A percentile compares a stretch with the other conserved stretches of the same genome.
phyloP scores from a whole-genome alignment of 37 sponge, comb jelly and placozoan species.

The Eunapius fragilis region DNA sequence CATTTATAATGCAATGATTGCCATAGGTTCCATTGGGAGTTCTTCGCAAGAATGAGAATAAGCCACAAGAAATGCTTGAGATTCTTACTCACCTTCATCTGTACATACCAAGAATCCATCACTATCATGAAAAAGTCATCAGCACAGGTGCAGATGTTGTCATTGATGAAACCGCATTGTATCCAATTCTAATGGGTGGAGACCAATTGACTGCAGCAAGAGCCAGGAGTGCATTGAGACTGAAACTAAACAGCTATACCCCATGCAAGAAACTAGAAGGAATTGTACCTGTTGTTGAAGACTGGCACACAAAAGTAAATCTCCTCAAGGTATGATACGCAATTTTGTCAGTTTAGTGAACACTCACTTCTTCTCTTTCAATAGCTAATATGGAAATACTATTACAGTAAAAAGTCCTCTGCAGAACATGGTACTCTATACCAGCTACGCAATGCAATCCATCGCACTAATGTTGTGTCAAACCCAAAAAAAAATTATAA shows the following conservation, averaged over 20 bases:
- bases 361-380: neutral
- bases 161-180: neutral
- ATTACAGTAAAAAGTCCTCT: neutral
- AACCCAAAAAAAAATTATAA: neutral
- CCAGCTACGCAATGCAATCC: neutral
- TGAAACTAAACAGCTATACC: neutral
- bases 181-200: neutral
- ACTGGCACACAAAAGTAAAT: slow-evolving; percentile 25
- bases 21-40: slow-evolving; percentile 14
- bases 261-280: neutral
- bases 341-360: too few relatives aligned
- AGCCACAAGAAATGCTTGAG: neutral
- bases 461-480: slow-evolving; percentile 10
- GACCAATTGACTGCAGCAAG: slow-evolving; percentile 32
- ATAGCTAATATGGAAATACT: neutral
- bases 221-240: neutral
- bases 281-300: slow-evolving; percentile 26
- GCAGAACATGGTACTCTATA: slow-evolving; percentile 1
- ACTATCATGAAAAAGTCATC: neutral
- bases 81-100: slow-evolving; percentile 7
- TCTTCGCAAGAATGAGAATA: slow-evolving; percentile 15
- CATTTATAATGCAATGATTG: neutral
- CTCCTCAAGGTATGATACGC: neutral
- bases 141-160: neutral
- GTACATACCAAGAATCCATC: neutral